Evolutionary conservation across 2,797 vertebrate species (phyloP), one percentile per base, ranked within the genome.

Genomic region (Gymnothorax javanicus): DNA sequence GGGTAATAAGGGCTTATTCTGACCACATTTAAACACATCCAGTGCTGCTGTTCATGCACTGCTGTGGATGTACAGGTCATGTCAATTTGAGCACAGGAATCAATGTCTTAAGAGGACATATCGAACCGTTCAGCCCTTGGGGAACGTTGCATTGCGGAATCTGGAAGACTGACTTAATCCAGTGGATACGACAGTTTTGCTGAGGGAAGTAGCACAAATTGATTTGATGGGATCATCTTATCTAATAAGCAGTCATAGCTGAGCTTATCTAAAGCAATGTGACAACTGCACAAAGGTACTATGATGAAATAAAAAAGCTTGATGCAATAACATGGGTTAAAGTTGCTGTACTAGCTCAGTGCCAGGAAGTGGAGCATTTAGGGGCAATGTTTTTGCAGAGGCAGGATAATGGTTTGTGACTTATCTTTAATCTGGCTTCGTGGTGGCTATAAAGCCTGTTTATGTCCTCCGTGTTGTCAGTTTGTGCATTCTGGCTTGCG

Each of bases 141-240:
- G 25, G 20, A 12, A 12, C 27, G 25, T 33, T 33, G 25, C 69
- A 43, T 27, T 12, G 27, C 71, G 15, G 7, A 33, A 33, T 33
- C 13, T 4, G 71, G 27, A 33, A 27, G 71, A 75, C 71, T 4
- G 64, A 25, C 64, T 69, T 69, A n/a, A 69, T 69, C 7, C 27
- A 3, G 71, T 75, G 71, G 25, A 13, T 75, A 2, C 2, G 71
- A 75, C n/a, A 27, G 11, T 25, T 71, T 71, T 25, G 33, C 69
- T 27, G 69, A 71, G 69, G 25, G 13, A 13, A 75, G 9, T 43
- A 17, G 2, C 15, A 9, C 4, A 15, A 75, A 25, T 75, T 25
- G 71, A 75, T 75, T 75, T 43, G 71, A 13, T 75, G 71, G 71
- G 71, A 75, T 43, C 71, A 75, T 33, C 43, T 75, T 75, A 43